A percentile compares a stretch with the other conserved stretches of the same genome.
phyloP scores from a whole-genome alignment of 2,797 vertebrate species.

The Chloroceryle inda region DNA sequence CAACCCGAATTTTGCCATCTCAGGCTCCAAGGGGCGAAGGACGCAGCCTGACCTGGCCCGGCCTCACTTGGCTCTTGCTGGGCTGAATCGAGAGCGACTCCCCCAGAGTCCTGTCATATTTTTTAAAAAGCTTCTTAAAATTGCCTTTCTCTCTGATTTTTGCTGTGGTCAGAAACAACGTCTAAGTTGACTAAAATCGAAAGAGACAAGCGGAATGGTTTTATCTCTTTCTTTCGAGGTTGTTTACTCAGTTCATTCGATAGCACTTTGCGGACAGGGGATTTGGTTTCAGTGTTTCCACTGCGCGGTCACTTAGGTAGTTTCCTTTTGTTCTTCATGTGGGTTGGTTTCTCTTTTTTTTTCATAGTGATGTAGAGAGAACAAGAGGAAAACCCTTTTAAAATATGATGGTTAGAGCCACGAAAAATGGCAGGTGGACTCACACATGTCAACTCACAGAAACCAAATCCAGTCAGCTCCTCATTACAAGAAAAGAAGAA shows the following conservation, averaged over 20 bases:
- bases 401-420: not conserved
- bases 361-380: not conserved
- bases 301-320: conserved; percentile 7
- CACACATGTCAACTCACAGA: not conserved
- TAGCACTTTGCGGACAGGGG: not conserved
- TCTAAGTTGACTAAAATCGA: not conserved
- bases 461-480: not conserved
- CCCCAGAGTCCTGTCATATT: rapidly evolving
- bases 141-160: not conserved
- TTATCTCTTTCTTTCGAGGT: conserved; percentile 19
- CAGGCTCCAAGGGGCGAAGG: not conserved
- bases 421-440: conserved; percentile 26
- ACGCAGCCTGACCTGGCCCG: not conserved
- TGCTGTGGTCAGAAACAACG: not conserved
- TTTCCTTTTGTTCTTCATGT: conserved; percentile 47
- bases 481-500: conserved; percentile 22
- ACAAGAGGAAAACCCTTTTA: not conserved
- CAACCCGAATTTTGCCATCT: not conserved
- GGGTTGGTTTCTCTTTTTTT: not conserved
- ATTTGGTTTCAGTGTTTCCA: conserved; percentile 67
- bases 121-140: not conserved
- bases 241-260: conserved; percentile 33
- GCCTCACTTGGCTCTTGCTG: rapidly evolving
- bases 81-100: not conserved
- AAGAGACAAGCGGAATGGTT: conserved; percentile 8